phyloP scores from a whole-genome alignment of 2,888 invertebrate genomes.

The Nomada goodeniana region DNA sequence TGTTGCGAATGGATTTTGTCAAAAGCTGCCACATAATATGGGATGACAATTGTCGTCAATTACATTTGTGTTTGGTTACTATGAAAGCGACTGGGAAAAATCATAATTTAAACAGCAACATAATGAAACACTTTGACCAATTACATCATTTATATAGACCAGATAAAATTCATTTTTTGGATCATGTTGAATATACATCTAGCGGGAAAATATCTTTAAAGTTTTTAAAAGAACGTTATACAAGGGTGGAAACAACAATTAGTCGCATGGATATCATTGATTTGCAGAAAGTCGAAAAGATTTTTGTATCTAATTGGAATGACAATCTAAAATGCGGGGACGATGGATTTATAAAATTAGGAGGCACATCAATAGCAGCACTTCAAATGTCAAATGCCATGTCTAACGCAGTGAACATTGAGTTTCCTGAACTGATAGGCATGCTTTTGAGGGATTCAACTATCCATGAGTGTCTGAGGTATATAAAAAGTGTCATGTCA shows the following conservation, averaged over 20 bases:
- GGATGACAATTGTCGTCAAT: constrained; percentile 79
- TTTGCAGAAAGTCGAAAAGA: constrained; percentile 36
- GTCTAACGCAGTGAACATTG: constrained; percentile 83
- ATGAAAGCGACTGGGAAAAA: constrained; percentile 75
- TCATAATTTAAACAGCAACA: constrained; percentile 75
- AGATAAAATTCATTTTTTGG: constrained; percentile 87
- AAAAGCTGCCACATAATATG: constrained; percentile 86
- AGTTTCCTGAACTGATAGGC: constrained; percentile 86
- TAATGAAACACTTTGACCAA: constrained; percentile 82
- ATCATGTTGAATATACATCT: constrained; percentile 87
- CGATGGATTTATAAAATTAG: constrained; percentile 86
- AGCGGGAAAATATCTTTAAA: constrained; percentile 90
- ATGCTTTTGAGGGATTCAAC: constrained; percentile 85
- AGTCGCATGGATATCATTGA: constrained; percentile 61
- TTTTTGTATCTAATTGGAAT: constrained; percentile 71
- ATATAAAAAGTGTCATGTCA: constrained; percentile 68
- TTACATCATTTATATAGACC: constrained; percentile 87
- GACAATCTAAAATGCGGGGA: constrained; percentile 69
- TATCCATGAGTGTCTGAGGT: constrained; percentile 81
- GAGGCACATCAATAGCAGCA: constrained; percentile 90
- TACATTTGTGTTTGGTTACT: constrained; percentile 84
- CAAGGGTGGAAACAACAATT: constrained; percentile 71
- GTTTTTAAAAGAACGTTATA: constrained; percentile 84
- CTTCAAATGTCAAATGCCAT: constrained; percentile 87
- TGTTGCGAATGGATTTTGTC: constrained; percentile 85